Base-by-base conservation (phyloP, 2,888 invertebrate genomes). In the Tigriopus californicus region DNA sequence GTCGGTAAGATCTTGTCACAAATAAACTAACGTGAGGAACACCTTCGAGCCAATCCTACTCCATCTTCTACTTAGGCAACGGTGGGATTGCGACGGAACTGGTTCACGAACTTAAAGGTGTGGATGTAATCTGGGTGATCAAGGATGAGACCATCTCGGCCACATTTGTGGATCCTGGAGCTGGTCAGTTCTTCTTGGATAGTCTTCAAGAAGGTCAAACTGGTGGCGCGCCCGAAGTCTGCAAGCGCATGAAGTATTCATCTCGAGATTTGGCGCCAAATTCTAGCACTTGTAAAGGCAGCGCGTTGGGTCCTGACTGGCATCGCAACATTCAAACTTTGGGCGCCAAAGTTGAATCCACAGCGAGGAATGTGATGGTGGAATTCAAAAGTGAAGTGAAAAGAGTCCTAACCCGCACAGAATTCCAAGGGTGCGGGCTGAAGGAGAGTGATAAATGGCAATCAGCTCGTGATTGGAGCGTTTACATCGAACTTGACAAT, bases 61-160 rank as follows among this genome's bases (percentile, higher is more conserved):
- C 3, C 33, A 3, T 33, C 8, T 33, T 33, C 8, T 8, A 33
- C 8, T 33, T 8, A 33, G 33, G 98, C 10, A 98, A 98, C 76
- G 98, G 98, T 41, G 98, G 98, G 13, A 98, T 98, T 67, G 98
- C 98, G 47, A 94, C 92, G 46, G 98, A 98, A 76, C 75, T 98
- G 65, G 85, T 89, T 59, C 82, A 67, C 60, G 91, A 92, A 69
- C 79, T 94, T 15, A 77, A 79, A 68, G 82, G 83, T 18, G 79
- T 90, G 55, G 81, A 91, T 68, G 80, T 95, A 55, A 75, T 90
- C 61, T 98, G 98, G 98, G 82, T 87, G 0, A 81, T 98, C 52
- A 88, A 88, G 72, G 91, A 98, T 73, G 79, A 81, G 63, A 86
- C 88, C 64, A 90, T 98, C 66, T 83, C 89, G 13, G 83, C 91